Evolutionary conservation across 2,888 invertebrate genomes (phyloP), one percentile per base, ranked within the genome.

Genomic region (Pandemis heparana): DNA sequence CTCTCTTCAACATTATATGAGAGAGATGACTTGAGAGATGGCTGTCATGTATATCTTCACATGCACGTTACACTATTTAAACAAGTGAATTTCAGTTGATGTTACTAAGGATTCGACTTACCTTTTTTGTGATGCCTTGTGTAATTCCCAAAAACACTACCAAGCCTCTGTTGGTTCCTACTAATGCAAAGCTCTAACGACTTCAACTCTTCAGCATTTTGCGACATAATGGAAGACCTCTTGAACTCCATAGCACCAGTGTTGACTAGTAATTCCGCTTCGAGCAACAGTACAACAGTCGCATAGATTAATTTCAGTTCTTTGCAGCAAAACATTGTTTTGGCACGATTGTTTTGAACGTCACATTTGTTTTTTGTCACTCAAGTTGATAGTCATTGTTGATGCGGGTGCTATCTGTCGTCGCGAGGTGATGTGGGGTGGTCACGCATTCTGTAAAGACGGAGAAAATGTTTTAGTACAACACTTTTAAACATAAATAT

Each of bases 321-420:
- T 90, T 88, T 91, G 90, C 90, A 90, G 90, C 89, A 92, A 91
- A 88, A 89, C 94, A 94, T 94, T 91, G 93, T 94, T 91, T 92
- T 92, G 92, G 90, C 91, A 93, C 94, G 77, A 74, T 74, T 65
- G 48, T 76, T 77, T 81, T 81, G 78, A 83, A 82, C 82, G 89
- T 92, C 92, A 93, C 90, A 90, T 91, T 87, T 84, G 90, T 79
- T 73, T 76, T 75, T 83, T 81, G 77, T 80, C 85, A 90, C 93
- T 92, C 83, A 94, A 87, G 85, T 94, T 94, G 85, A 93, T 94
- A 88, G 93, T 94, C 94, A 94, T 92, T 74, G 74, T 81, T 79
- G 81, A 83, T 71, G 73, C 46, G 38, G 43, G 56, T 86, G 88
- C 83, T 89, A 89, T 86, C 88, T 90, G 79, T 78, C 82, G 76